Conservation (phyloP, 2,113 vertebrate genomes). For the Gambusia affinis region DNA sequence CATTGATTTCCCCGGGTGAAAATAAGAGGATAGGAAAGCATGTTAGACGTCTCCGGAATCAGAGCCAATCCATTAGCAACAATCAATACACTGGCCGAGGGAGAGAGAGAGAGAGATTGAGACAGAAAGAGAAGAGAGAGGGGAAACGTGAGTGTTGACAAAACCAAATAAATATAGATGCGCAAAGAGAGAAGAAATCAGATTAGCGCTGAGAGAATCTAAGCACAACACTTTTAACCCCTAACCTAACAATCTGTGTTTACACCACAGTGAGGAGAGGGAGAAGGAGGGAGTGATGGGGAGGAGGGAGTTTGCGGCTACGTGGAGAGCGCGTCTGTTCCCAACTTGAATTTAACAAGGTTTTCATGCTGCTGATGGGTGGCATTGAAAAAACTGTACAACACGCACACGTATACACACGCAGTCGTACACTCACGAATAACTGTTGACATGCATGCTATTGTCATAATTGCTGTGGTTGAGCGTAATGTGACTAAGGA, state of each 20-base stretch:
- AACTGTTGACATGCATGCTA: conserved; percentile 72
- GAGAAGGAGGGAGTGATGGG: conserved; percentile 25
- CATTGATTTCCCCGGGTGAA: conserved; percentile 92
- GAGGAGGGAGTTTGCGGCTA: conserved; percentile 58
- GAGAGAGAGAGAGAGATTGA: conserved; percentile 51
- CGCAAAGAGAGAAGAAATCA: conserved; percentile 90
- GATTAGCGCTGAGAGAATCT: conserved; percentile 89
- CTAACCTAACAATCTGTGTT: conserved; percentile 89
- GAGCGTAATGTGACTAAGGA: conserved; percentile 65
- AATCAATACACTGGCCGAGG: conserved; percentile 89
- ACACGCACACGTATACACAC: conserved; percentile 14
- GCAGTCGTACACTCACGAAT: conserved; percentile 18
- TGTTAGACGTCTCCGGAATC: conserved; percentile 90
- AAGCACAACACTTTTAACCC: conserved; percentile 92
- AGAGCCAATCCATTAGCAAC: conserved; percentile 95
- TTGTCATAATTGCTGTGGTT: conserved; percentile 70
- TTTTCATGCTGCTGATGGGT: conserved; percentile 59
- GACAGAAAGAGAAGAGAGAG: conserved; percentile 44
- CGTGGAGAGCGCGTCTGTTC: conserved; percentile 59
- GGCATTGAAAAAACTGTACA: conserved; percentile 61
- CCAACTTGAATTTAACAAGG: conserved; percentile 70
- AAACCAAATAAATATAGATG: conserved; percentile 94
- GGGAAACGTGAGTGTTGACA: conserved; percentile 86
- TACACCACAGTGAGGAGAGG: conserved; percentile 85
- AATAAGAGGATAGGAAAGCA: conserved; percentile 88